Base-by-base conservation (phyloP, 2,113 vertebrate species). In the Poeciliopsis turrubarensis region DNA sequence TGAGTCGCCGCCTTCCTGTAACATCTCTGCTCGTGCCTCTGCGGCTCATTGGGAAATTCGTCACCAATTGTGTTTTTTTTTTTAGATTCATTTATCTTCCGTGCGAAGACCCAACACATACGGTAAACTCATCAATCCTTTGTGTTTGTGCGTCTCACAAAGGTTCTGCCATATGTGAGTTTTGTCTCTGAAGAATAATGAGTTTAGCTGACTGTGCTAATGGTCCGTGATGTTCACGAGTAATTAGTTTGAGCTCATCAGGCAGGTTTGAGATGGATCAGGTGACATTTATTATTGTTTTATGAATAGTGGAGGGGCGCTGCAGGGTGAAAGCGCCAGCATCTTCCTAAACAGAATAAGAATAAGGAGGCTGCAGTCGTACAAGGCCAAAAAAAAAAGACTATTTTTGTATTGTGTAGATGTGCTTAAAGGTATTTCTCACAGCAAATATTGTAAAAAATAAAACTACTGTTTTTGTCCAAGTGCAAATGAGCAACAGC, bases 241-340 rank as follows among this genome's bases (percentile, higher is more conserved):
- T 89, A 84, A 91, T 90, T 89, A n/a, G 31, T 74, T 77, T 86
- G n/a, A 65, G 27, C 51, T 82, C 60, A 51, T 81, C 30, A 78
- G 30, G 34, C 13, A 15, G 64, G 17, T 85, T 82, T 74, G 31
- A 76, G 4, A 39, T 0, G 71, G 61, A 81, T 80, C 37, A n/a
- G 73, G 70, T 83, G 63, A 61, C 60, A 79, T 85, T 70, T 79
- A n/a, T 76, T 86, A 73, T 78, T 76, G 68, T 79, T 78, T 74
- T 70, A 70, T 70, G 75, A 84, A 86, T 65, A 70, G 32, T n/a
- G 41, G 47, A 39, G 69, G 34, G 3, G n/a, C 71, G 71, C 85
- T 63, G 69, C 25, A 73, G 39, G 30, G 67, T 69, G 67, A 73
- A 12, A 68, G 60, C 39, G 71, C 41, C 32, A 62, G 26, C 17